Conservation (phyloP, 2,113 vertebrate genomes). For the Cyprinodon tularosa region DNA sequence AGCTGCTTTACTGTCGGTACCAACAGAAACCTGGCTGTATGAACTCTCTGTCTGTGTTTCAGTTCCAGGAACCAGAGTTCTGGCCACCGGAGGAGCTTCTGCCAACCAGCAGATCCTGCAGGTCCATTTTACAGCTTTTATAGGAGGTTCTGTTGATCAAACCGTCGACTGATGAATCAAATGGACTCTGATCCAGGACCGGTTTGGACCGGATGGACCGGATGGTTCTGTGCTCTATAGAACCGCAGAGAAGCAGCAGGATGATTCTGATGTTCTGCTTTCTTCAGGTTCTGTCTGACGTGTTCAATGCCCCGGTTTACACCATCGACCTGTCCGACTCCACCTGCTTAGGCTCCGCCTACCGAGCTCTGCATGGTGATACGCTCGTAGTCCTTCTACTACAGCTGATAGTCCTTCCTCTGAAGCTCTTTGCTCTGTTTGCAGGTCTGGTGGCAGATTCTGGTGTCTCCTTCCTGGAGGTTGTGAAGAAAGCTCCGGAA, state of each 20-base stretch:
- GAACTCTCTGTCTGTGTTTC: constrained; percentile 8
- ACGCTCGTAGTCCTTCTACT: background rate
- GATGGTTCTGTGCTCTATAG: too few relatives aligned
- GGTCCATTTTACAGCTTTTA: constrained; percentile 49
- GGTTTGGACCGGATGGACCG: too few relatives aligned
- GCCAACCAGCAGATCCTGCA: constrained; percentile 89
- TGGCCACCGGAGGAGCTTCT: constrained; percentile 95
- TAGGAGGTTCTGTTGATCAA: background rate
- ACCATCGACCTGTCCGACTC: constrained; percentile 89
- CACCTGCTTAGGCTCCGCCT: constrained; percentile 91
- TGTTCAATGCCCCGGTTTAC: constrained; percentile 90
- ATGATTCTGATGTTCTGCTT: background rate
- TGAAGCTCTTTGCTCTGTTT: constrained; percentile 24
- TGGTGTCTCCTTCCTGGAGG: constrained; percentile 80
- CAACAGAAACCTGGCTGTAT: too few relatives aligned
- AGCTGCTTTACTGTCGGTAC: too few relatives aligned
- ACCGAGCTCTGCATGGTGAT: constrained; percentile 92
- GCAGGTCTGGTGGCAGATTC: constrained; percentile 80
- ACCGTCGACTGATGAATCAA: too few relatives aligned
- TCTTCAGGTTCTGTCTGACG: constrained; percentile 89
- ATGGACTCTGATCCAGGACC: too few relatives aligned
- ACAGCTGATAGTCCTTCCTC: background rate
- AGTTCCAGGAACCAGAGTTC: constrained; percentile 88
- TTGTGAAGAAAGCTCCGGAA: constrained; percentile 78
- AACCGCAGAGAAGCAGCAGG: too few relatives aligned